Evolutionary conservation across 2,888 invertebrate species (phyloP).

Genomic region (Megaustenia siamemsis): DNA sequence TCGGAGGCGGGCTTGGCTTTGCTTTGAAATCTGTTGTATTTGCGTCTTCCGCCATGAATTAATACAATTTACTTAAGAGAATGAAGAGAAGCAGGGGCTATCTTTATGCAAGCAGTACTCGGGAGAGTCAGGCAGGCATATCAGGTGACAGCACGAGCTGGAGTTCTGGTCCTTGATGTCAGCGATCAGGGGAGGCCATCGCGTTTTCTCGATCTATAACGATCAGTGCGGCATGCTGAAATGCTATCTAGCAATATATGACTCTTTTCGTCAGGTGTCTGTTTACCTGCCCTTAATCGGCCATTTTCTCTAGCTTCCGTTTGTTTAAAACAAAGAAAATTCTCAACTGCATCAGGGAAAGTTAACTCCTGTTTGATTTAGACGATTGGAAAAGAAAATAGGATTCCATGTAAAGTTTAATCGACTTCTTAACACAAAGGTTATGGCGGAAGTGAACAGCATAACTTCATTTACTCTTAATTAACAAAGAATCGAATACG

Average conservation of each 20-base stretch:
- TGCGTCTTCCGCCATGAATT: constrained; percentile 49
- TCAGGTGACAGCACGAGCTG: constrained; percentile 41
- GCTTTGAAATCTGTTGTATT: constrained; percentile 42
- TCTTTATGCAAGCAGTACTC: constrained; percentile 36
- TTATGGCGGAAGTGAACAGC: constrained; percentile 5
- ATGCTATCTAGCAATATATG: constrained; percentile 38
- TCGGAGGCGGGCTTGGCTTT: constrained; percentile 4
- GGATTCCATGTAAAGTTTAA: constrained; percentile 30
- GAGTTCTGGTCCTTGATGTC: constrained; percentile 25
- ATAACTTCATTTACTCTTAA: constrained; percentile 18
- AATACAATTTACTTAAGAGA: constrained; percentile 51
- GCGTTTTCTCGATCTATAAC: constrained; percentile 43
- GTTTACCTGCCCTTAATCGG: constrained; percentile 45
- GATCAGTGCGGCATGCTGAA: constrained; percentile 26
- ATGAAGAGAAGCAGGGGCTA: constrained; percentile 5
- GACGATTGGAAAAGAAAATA: constrained; percentile 24
- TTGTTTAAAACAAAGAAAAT: constrained; percentile 44
- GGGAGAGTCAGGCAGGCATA: constrained; percentile 25
- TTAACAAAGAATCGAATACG: constrained; percentile 20
- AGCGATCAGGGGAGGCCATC: constrained; percentile 31
- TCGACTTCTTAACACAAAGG: constrained; percentile 24
- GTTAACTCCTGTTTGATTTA: constrained; percentile 18
- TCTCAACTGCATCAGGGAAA: neutral
- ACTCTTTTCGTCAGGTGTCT: constrained; percentile 33
- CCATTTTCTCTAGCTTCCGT: constrained; percentile 45